Evolutionary conservation across 2,797 vertebrate genomes (phyloP).

Genomic region (Arctocebus calabarensis): DNA sequence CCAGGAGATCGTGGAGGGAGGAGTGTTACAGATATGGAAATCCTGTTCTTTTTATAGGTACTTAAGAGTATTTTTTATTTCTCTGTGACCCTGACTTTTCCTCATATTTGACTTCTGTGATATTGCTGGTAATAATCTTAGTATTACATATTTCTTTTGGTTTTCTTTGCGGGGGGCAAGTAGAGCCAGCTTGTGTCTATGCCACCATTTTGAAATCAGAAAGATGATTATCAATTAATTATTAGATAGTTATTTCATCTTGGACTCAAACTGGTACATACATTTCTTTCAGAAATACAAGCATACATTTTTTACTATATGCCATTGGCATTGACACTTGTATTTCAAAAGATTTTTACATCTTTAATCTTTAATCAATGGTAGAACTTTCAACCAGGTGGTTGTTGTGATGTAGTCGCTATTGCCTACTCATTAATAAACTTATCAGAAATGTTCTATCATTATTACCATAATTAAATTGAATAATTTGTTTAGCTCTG

Average conservation of each 20-base stretch:
- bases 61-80: background rate
- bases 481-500: background rate
- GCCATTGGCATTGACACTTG: background rate
- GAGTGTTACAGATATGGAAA: background rate
- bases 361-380: background rate
- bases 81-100: background rate
- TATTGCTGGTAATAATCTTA: background rate
- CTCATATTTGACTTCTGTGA: background rate
- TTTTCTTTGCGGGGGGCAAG: background rate
- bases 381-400: background rate
- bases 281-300: background rate
- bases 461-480: background rate
- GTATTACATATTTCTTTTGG: background rate
- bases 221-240: background rate
- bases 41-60: background rate
- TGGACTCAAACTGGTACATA: background rate
- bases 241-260: slow-evolving; percentile 37
- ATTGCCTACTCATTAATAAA: background rate
- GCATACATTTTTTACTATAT: background rate
- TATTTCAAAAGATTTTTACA: background rate
- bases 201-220: background rate
- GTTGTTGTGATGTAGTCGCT: background rate
- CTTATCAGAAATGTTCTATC: background rate
- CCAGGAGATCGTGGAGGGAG: background rate
- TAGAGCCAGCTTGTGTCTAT: background rate